Evolutionary conservation across 2,113 vertebrate genomes (phyloP).

Genomic region (Leptocoma aspasia): DNA sequence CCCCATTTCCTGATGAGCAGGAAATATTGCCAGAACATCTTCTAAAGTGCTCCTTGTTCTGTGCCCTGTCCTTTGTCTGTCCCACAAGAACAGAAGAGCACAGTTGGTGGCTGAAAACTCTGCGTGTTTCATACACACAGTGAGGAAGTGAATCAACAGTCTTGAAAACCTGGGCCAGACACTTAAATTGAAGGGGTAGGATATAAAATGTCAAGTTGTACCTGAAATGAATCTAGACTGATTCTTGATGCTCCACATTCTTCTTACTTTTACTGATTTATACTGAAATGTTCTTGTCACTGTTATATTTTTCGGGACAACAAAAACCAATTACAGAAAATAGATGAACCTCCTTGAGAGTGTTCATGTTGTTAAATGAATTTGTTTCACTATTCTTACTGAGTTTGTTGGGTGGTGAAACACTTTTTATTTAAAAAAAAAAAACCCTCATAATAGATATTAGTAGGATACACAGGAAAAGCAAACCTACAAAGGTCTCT

Average conservation of each 20-base stretch:
- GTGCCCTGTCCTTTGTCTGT: background rate
- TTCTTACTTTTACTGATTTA: background rate
- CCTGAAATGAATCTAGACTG: background rate
- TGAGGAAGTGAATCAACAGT: background rate
- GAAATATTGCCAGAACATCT: constrained; percentile 9
- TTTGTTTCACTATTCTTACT: background rate
- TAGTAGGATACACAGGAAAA: background rate
- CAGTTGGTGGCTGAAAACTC: background rate
- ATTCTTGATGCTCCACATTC: background rate
- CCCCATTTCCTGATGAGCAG: constrained; percentile 21
- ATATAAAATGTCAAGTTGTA: background rate
- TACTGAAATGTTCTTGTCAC: background rate
- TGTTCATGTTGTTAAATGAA: background rate
- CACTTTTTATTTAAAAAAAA: background rate
- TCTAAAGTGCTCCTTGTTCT: constrained; percentile 21
- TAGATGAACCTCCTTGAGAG: background rate
- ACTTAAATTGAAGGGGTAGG: background rate
- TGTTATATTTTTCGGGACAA: background rate
- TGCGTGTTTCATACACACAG: background rate
- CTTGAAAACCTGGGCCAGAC: background rate
- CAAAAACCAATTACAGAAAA: background rate
- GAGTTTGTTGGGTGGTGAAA: background rate
- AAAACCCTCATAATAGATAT: background rate
- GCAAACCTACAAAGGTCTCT: background rate
- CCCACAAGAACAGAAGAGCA: background rate